phyloP scores from a whole-genome alignment of 2,797 vertebrate genomes.

The Enteromius afrohamiltoni region DNA sequence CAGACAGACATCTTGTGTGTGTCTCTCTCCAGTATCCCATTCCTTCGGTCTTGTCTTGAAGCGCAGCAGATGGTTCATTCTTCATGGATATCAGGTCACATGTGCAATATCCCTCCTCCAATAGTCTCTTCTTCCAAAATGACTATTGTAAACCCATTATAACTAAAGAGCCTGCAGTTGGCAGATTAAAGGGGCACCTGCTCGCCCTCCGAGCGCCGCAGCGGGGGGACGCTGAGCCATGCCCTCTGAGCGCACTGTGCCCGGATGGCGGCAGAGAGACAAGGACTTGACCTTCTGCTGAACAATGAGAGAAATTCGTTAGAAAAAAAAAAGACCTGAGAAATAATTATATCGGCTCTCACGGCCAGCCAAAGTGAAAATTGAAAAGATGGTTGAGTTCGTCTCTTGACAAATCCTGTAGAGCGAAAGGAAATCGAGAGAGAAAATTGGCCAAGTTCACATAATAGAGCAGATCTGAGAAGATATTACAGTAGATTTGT shows the following conservation, averaged over 20 bases:
- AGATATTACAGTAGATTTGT: constrained; percentile 48
- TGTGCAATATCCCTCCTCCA: constrained; percentile 47
- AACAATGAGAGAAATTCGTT: constrained; percentile 48
- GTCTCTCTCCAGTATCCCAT: constrained; percentile 28
- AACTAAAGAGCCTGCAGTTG: constrained; percentile 46
- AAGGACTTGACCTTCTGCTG: constrained; percentile 53
- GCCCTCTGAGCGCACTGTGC: constrained; percentile 34
- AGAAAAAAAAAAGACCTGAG: constrained; percentile 26
- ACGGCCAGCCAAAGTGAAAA: constrained; percentile 56
- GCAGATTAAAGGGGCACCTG: constrained; percentile 52
- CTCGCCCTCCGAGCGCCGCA: constrained; percentile 35
- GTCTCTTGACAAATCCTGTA: constrained; percentile 42
- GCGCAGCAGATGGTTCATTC: constrained; percentile 51
- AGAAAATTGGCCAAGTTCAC: constrained; percentile 17
- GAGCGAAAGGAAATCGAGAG: constrained; percentile 14
- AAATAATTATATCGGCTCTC: constrained; percentile 51
- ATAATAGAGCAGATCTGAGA: constrained; percentile 51
- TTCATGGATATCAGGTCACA: constrained; percentile 53
- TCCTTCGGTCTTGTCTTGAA: constrained; percentile 41
- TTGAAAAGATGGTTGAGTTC: constrained; percentile 44
- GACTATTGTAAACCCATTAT: constrained; percentile 38
- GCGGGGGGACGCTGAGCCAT: constrained; percentile 27
- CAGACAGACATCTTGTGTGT: constrained; percentile 43
- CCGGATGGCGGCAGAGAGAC: constrained; percentile 21
- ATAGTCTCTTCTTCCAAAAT: constrained; percentile 35